Conservation (phyloP, 1,140 invertebrate genomes). For the Drosophila quadrilineata region DNA sequence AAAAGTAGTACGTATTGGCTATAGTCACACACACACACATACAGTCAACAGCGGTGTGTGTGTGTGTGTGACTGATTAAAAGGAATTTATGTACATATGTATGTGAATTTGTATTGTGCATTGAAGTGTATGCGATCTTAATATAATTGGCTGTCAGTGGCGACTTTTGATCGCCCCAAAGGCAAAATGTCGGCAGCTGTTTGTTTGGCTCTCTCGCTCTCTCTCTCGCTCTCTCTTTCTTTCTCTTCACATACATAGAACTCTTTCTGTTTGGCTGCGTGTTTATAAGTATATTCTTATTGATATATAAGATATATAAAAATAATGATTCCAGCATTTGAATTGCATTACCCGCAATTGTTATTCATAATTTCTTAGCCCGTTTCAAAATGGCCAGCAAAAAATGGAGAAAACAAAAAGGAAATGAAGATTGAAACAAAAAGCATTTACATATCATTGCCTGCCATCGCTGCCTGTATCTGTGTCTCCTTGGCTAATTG, state of each 20-base stretch:
- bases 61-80: constrained; percentile 8
- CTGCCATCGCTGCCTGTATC: neutral
- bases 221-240: too few species aligned
- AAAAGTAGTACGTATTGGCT: too few species aligned
- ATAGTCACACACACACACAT: constrained; percentile 7
- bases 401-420: too few species aligned
- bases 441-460: too few species aligned
- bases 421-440: too few species aligned
- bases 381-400: constrained; percentile 43
- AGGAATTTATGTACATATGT: constrained; percentile 32
- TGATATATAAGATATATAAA: constrained; percentile 17
- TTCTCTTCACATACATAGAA: too few species aligned
- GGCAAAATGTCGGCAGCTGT: constrained; percentile 67
- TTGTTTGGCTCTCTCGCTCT: too few species aligned
- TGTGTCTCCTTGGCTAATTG: constrained; percentile 57
- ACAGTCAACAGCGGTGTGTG: neutral
- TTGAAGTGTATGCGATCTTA: constrained; percentile 51
- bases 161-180: constrained; percentile 49
- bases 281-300: constrained; percentile 42
- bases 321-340: too few species aligned
- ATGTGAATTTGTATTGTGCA: too few species aligned
- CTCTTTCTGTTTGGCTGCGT: too few species aligned
- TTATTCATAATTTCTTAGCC: constrained; percentile 57
- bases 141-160: constrained; percentile 72
- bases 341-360: constrained; percentile 52